Evolutionary conservation across 2,113 vertebrate species (phyloP).

Genomic region (Pao palembangensis): DNA sequence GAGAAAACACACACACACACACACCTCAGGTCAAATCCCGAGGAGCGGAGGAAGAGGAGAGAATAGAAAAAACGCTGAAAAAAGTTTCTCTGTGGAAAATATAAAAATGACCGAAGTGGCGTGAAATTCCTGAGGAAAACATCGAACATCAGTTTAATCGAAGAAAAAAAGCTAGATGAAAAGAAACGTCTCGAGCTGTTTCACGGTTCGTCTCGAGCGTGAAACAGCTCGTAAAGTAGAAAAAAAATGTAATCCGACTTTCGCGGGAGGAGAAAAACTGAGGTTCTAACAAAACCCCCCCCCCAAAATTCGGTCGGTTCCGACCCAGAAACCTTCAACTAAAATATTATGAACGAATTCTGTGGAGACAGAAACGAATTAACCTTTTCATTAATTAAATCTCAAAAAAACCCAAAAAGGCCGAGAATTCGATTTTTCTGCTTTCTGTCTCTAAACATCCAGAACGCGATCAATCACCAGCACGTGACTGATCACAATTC

Average conservation of each 20-base stretch:
- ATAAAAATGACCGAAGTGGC: too few species aligned
- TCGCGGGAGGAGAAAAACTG: background rate
- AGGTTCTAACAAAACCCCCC: background rate
- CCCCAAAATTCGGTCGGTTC: background rate
- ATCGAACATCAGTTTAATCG: background rate
- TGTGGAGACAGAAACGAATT: too few species aligned
- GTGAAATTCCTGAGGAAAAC: slow-evolving; percentile 30
- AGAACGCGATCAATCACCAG: background rate
- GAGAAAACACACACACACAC: background rate
- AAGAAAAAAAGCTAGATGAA: slow-evolving; percentile 18
- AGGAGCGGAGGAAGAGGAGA: too few species aligned
- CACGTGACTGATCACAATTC: background rate
- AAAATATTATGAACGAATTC: too few species aligned
- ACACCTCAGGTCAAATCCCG: too few species aligned
- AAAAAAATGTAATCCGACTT: slow-evolving; percentile 10
- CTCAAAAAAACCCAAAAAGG: too few species aligned
- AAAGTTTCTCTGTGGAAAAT: too few species aligned
- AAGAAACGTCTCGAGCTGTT: slow-evolving; percentile 71
- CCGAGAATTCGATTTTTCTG: background rate
- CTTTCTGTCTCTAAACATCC: background rate
- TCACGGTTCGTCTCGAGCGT: slow-evolving; percentile 74
- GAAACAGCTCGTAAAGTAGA: slow-evolving; percentile 12
- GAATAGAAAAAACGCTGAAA: too few species aligned
- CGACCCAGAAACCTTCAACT: background rate
- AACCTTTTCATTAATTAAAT: too few species aligned